phyloP scores from a whole-genome alignment of 2,888 invertebrate species.

The Lithodes maja region DNA sequence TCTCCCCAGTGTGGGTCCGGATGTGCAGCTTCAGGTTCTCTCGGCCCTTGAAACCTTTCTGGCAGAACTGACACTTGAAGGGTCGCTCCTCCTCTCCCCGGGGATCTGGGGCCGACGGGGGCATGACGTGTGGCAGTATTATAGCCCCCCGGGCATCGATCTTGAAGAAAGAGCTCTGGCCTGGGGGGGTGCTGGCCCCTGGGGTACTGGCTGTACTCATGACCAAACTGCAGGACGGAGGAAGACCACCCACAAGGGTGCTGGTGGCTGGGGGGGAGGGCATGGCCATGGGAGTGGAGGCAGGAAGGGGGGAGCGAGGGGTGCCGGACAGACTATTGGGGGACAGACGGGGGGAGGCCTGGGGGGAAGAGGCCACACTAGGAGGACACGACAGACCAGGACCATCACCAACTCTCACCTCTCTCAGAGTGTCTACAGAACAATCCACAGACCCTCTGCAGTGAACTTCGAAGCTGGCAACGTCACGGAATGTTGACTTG shows the following conservation, averaged over 20 bases:
- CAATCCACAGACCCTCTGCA: conserved; percentile 65
- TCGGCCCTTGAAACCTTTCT: conserved; percentile 71
- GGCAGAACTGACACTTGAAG: conserved; percentile 71
- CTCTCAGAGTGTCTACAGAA: conserved; percentile 64
- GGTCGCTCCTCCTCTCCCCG: conserved; percentile 69
- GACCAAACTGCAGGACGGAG: conserved; percentile 61
- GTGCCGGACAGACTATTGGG: conserved; percentile 58
- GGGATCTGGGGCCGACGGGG: conserved; percentile 38
- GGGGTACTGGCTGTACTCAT: conserved; percentile 53
- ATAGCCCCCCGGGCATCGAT: conserved; percentile 52
- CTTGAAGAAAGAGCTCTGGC: conserved; percentile 55
- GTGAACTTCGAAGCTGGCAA: conserved; percentile 65
- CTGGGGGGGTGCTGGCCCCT: conserved; percentile 61
- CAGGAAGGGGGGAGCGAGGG: conserved; percentile 63
- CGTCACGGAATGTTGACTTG: conserved; percentile 68
- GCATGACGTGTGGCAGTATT: conserved; percentile 47
- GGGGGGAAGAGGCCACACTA: conserved; percentile 67
- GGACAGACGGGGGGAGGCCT: conserved; percentile 66
- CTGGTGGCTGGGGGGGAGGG: conserved; percentile 66
- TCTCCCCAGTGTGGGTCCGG: conserved; percentile 76
- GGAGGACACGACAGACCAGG: conserved; percentile 60
- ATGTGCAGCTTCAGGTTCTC: conserved; percentile 71
- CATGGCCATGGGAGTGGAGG: conserved; percentile 61
- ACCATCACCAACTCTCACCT: conserved; percentile 64
- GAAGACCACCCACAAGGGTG: conserved; percentile 63